phyloP scores from a whole-genome alignment of 2,113 vertebrate genomes.

The Petaurus breviceps region DNA sequence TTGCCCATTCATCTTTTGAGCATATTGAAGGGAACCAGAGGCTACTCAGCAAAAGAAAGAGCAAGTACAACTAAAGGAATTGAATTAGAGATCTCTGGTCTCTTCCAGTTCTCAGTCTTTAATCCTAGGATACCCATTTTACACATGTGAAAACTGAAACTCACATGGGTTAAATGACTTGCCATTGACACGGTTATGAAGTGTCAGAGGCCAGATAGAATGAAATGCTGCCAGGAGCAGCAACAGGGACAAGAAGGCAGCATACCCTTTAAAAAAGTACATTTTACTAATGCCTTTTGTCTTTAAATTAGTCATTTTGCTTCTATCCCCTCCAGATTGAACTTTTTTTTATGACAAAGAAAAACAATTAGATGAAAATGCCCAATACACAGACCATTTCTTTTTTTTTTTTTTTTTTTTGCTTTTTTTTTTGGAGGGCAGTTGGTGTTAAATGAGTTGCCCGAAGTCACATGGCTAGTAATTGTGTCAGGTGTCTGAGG shows the following conservation, averaged over 20 bases:
- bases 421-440: too few species aligned
- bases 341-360: neutral
- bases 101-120: neutral
- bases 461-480: too few species aligned
- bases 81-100: neutral
- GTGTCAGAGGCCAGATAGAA: neutral
- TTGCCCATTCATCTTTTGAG: neutral
- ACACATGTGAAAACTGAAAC: neutral
- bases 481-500: too few species aligned
- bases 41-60: neutral
- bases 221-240: neutral
- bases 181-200: neutral
- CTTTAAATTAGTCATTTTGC: neutral
- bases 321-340: neutral
- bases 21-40: neutral
- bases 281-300: neutral
- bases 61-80: neutral
- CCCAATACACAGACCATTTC: neutral
- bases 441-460: too few species aligned
- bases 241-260: neutral
- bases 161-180: neutral
- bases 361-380: neutral
- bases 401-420: too few species aligned
- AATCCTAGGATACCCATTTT: neutral
- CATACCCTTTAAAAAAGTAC: neutral